phyloP scores from a whole-genome alignment of 2,888 invertebrate genomes.

The Drosophila infuscata region DNA sequence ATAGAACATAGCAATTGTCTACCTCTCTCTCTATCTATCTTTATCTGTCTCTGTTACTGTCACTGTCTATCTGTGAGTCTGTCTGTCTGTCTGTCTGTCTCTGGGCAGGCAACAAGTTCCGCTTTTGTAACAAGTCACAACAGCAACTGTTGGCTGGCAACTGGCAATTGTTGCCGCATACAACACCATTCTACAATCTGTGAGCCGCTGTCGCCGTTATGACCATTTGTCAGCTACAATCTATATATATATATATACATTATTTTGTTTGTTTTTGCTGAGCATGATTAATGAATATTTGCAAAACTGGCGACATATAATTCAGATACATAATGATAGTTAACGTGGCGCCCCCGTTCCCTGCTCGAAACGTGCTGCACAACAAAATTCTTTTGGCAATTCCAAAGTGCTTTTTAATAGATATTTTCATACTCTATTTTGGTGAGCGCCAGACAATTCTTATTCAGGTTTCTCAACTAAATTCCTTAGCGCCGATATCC shows the following conservation, averaged over 20 bases:
- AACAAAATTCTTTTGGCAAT: conserved; percentile 38
- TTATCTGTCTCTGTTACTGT: too few relatives aligned
- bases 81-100: not conserved
- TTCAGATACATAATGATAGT: conserved; percentile 33
- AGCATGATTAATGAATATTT: conserved; percentile 74
- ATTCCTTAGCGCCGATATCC: conserved; percentile 61
- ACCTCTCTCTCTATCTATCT: not conserved
- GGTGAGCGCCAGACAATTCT: conserved; percentile 32
- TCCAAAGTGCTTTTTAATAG: conserved; percentile 51
- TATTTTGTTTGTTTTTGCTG: conserved; percentile 21
- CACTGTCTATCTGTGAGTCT: too few relatives aligned
- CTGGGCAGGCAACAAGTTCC: conserved; percentile 47
- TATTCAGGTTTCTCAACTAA: conserved; percentile 28
- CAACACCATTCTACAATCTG: conserved; percentile 38
- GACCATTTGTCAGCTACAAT: conserved; percentile 71
- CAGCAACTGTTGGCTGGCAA: conserved; percentile 34
- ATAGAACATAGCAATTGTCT: conserved; percentile 33
- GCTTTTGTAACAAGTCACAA: conserved; percentile 60
- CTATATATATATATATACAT: not conserved
- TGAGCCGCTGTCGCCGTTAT: conserved; percentile 65
- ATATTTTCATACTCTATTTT: conserved; percentile 44
- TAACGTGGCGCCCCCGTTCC: not conserved
- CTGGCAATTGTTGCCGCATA: conserved; percentile 31
- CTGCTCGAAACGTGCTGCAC: not conserved
- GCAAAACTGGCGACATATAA: conserved; percentile 66